These are phyloP conservation scores for Lycaon pictus DNA, from an alignment of 2,113 vertebrate species.

Conservation along the genomic window DNA sequence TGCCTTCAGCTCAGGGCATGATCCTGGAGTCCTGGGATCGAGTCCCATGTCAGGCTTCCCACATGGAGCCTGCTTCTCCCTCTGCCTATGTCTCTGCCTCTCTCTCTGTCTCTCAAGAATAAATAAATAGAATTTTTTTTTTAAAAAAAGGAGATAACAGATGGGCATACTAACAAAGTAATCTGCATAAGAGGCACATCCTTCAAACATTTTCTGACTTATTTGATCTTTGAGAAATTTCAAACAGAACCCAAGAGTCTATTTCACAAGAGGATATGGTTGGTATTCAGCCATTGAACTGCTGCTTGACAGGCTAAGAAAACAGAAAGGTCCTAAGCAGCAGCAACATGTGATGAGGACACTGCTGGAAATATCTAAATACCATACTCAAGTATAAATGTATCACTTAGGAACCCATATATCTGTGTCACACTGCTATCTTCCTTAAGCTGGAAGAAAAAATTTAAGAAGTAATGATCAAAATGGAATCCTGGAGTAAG, in stretches of 20 bases:
- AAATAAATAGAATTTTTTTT: no score
- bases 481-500: background rate
- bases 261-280: conserved; percentile 26
- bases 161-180: background rate
- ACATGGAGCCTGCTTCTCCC: no score
- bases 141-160: background rate
- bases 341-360: background rate
- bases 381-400: background rate
- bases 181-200: background rate
- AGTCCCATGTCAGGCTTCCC: no score
- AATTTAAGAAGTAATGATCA: background rate
- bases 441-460: background rate
- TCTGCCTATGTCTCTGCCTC: no score
- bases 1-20: no score
- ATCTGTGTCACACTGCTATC: background rate
- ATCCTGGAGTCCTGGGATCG: no score
- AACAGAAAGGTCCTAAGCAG: background rate
- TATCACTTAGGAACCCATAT: background rate
- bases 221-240: background rate
- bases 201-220: background rate
- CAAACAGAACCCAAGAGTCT: background rate
- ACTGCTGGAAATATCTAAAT: background rate
- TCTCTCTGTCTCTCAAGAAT: no score
- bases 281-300: background rate
- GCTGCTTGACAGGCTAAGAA: background rate